Evolutionary conservation across 1,140 invertebrate genomes (phyloP), one percentile per base, ranked within the genome.

Genomic region (Drosophila orosa): DNA sequence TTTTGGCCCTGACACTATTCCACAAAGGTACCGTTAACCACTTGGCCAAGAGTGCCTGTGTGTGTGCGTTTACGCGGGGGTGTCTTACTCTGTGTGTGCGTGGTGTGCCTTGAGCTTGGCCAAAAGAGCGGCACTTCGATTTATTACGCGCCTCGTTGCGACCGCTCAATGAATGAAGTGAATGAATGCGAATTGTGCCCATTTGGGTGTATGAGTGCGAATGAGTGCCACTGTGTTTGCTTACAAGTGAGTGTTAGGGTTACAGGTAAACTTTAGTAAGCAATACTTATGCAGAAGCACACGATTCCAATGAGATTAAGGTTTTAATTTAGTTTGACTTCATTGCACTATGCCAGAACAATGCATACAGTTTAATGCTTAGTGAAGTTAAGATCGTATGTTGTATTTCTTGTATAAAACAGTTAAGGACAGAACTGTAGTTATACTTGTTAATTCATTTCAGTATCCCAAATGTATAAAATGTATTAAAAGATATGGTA

Each of bases 1-100:
- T 63, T 71, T 63, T 63, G 73, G 54, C 81, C 81, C 40, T 85
- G 81, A 85, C 81, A 85, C 60, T 71, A 86, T 86, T 85, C 37
- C 29, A 29, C 48, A 47, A 58, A 55, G 63, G 56, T 40, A 29
- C 52, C 15, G 67, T 50, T 59, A 80, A 61, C 78, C 47, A 67
- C 54, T 42, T 73, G 42, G 55, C 48, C 25, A 47, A 29, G 60
- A 40, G 31, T 45, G 31, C n/a, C 12, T 25, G n/a, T 60, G 55
- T 57, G 42, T 44, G 35, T 31, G 27, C 13, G 47, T 33, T 0
- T 8, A 19, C 22, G 33, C 45, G 37, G 59, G 55, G 40, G 45
- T 37, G 63, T 24, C 62, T 31, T 39, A 29, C 39, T 60, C 10
- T 24, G 37, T 17, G 33, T 60, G 39, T 56, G 27, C 52, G 52